A percentile compares a stretch with the other conserved stretches of the same genome.
phyloP scores from a whole-genome alignment of 2,797 vertebrate species.

The Pseudochirops corinnae region DNA sequence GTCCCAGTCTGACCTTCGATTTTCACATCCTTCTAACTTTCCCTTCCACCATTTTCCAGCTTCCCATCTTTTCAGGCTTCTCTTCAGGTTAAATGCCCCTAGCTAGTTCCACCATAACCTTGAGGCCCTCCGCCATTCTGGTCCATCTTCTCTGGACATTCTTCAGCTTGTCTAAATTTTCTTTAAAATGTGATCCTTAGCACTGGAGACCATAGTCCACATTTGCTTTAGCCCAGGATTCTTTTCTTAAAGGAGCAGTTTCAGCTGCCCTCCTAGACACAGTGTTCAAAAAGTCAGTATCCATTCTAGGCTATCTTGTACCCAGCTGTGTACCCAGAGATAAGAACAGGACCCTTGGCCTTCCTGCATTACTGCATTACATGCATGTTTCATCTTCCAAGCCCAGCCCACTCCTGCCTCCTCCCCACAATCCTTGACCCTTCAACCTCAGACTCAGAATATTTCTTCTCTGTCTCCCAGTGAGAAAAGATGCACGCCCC shows the following conservation, averaged over 20 bases:
- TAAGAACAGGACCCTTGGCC: neutral
- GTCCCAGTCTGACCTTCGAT: fast-evolving
- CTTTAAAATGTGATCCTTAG: neutral
- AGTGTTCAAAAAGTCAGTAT: neutral
- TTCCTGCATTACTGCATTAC: neutral
- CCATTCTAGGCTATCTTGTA: neutral
- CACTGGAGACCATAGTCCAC: neutral
- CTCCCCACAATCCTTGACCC: neutral
- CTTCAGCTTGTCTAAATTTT: neutral
- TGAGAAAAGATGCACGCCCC: neutral
- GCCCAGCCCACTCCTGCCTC: neutral
- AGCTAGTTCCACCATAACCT: neutral
- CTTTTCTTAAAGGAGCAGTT: neutral
- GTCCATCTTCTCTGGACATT: neutral
- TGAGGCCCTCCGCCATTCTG: neutral
- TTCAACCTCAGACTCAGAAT: neutral
- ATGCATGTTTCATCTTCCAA: neutral
- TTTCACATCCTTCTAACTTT: neutral
- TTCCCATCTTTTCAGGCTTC: neutral
- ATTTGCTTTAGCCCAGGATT: neutral
- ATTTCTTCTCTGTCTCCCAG: neutral
- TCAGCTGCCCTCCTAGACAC: neutral
- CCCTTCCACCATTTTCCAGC: neutral
- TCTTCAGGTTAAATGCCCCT: neutral
- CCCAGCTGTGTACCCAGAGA: neutral